Conservation (phyloP, 64 coral and sea anemone species). For the Stichodactyla mertensii region DNA sequence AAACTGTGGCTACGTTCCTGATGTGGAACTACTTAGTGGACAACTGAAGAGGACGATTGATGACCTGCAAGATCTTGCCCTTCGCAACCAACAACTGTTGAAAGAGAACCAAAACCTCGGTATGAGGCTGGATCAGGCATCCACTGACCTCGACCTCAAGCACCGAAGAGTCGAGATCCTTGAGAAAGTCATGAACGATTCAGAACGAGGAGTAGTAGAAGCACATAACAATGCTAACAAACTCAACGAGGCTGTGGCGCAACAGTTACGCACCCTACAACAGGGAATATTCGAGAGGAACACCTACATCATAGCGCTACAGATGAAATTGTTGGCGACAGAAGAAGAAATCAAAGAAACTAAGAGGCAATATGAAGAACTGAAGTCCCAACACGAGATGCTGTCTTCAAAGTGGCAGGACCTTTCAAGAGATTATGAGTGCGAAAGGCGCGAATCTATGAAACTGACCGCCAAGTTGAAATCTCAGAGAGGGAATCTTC, state of each 20-base stretch:
- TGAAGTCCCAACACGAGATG: conserved; percentile 28
- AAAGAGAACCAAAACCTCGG: conserved; percentile 65
- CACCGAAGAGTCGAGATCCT: conserved; percentile 38
- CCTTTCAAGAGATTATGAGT: conserved; percentile 46
- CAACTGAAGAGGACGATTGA: conserved; percentile 57
- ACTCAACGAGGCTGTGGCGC: conserved; percentile 37
- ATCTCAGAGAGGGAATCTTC: conserved; percentile 4
- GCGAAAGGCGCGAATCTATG: conserved; percentile 53
- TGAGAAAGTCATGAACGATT: conserved; percentile 25
- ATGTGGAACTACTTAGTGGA: conserved; percentile 66
- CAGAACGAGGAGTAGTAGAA: conserved; percentile 37
- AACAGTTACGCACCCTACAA: conserved; percentile 41
- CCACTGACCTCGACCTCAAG: conserved; percentile 45
- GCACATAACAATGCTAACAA: conserved; percentile 52
- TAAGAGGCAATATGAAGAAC: conserved; percentile 43
- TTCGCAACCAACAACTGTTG: conserved; percentile 57
- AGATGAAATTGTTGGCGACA: conserved; percentile 62
- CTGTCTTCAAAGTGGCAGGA: conserved; percentile 42
- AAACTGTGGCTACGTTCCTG: conserved; percentile 31
- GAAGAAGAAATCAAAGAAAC: conserved; percentile 55
- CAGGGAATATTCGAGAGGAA: conserved; percentile 43
- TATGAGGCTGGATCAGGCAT: conserved; percentile 37
- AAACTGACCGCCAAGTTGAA: conserved; percentile 28
- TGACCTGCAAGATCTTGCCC: conserved; percentile 71
- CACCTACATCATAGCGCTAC: conserved; percentile 48